phyloP scores from a whole-genome alignment of 2,797 vertebrate genomes.

The Prunella strophiata region DNA sequence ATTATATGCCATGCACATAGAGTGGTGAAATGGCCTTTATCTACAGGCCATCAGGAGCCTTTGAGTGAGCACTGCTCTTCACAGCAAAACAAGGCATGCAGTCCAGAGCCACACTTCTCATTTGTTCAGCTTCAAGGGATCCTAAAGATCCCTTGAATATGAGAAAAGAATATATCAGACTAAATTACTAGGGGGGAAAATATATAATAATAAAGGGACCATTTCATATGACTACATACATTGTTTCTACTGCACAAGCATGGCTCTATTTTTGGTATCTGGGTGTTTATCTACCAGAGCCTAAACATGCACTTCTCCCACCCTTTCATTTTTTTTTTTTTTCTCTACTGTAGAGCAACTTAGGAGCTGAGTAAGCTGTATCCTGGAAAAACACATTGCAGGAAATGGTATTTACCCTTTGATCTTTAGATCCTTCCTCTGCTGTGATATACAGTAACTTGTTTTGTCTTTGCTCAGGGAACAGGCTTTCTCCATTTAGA shows the following conservation, averaged over 20 bases:
- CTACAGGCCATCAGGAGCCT: neutral
- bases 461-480: slow-evolving; percentile 19
- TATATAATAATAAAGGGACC: neutral
- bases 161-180: neutral
- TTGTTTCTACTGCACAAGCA: neutral
- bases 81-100: neutral
- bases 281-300: neutral
- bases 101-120: neutral
- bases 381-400: slow-evolving; percentile 34
- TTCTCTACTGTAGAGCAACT: neutral
- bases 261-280: neutral
- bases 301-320: neutral
- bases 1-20: neutral
- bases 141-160: neutral
- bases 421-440: slow-evolving; percentile 23
- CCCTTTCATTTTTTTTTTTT: neutral
- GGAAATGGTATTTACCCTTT: slow-evolving; percentile 48
- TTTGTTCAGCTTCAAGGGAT: neutral
- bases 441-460: neutral
- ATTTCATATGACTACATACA: neutral
- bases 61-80: neutral
- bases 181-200: neutral
- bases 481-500: slow-evolving; percentile 37
- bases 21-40: neutral
- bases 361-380: slow-evolving; percentile 8